Percentiles rank a stretch among this genome's conserved stretches.
These are phyloP conservation scores for Tupaia chinensis DNA, from an alignment of 2,113 vertebrate species.

Conservation along the genomic window DNA sequence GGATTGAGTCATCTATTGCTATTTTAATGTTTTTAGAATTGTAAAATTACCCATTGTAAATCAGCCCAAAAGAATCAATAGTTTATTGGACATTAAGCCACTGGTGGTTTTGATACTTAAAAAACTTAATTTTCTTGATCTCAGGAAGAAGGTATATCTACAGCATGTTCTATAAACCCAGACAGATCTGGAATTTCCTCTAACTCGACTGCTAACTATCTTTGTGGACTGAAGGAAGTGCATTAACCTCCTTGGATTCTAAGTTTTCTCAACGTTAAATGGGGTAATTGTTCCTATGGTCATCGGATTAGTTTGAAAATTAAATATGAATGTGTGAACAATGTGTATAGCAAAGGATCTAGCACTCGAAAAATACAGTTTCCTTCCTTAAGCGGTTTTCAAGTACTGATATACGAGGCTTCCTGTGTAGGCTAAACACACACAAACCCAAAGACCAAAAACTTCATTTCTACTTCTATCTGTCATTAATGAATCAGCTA, in stretches of 20 bases:
- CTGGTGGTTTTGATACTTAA: not conserved
- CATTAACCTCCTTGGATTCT: conserved; percentile 9
- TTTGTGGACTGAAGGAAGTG: conserved; percentile 48
- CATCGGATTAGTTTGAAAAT: conserved; percentile 51
- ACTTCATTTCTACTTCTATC: not conserved
- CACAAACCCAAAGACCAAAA: not conserved
- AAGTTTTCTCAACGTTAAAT: conserved; percentile 36
- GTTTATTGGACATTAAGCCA: conserved; percentile 32
- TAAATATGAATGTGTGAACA: conserved; percentile 57
- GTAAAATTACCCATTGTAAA: conserved; percentile 36
- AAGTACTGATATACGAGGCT: not conserved
- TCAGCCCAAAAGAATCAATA: not conserved
- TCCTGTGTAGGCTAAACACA: not conserved
- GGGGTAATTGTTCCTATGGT: not conserved
- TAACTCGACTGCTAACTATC: conserved; percentile 40
- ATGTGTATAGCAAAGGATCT: not conserved
- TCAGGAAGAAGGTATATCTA: not conserved
- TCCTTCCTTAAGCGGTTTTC: conserved; percentile 14
- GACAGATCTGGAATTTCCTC: conserved; percentile 40
- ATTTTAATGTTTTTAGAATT: conserved; percentile 13
- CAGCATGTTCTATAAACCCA: conserved; percentile 40
- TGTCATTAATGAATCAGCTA: not conserved
- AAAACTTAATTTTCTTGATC: conserved; percentile 57
- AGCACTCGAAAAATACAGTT: not conserved
- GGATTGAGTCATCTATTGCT: not conserved